phyloP scores from a whole-genome alignment of 2,888 invertebrate genomes.

The Scaptomyza cyrtandrae region DNA sequence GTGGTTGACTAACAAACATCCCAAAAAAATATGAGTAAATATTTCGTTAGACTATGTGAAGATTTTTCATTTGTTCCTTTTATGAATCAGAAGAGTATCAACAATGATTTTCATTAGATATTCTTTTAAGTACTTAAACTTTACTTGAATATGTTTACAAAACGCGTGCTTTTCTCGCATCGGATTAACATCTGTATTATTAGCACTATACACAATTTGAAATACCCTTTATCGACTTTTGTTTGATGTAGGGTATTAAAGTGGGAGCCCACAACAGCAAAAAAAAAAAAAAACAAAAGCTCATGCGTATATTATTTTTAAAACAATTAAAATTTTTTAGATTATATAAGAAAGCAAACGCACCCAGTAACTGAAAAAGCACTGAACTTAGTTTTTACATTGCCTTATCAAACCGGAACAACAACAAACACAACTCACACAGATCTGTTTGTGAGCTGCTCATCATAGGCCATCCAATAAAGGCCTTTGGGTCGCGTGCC shows the following conservation, averaged over 20 bases:
- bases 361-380: constrained; percentile 7
- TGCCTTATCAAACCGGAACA: constrained; percentile 30
- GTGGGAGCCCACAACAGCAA: constrained; percentile 24
- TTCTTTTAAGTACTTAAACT: too few relatives aligned
- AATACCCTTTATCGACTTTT: background rate
- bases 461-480: constrained; percentile 86
- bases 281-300: constrained; percentile 12
- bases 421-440: constrained; percentile 70
- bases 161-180: too few relatives aligned
- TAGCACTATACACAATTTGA: background rate
- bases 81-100: too few relatives aligned
- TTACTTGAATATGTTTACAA: too few relatives aligned
- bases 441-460: constrained; percentile 80
- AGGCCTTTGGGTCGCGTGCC: constrained; percentile 88
- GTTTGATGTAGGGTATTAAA: constrained; percentile 19
- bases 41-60: too few relatives aligned
- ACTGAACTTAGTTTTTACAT: constrained; percentile 15
- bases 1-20: background rate
- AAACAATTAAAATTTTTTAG: constrained; percentile 23
- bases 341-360: constrained; percentile 45
- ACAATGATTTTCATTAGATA: too few relatives aligned
- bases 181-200: too few relatives aligned
- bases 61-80: too few relatives aligned
- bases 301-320: constrained; percentile 27
- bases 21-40: background rate